Evolutionary conservation across 2,113 vertebrate species (phyloP).

Genomic region (Crotalus tigris): DNA sequence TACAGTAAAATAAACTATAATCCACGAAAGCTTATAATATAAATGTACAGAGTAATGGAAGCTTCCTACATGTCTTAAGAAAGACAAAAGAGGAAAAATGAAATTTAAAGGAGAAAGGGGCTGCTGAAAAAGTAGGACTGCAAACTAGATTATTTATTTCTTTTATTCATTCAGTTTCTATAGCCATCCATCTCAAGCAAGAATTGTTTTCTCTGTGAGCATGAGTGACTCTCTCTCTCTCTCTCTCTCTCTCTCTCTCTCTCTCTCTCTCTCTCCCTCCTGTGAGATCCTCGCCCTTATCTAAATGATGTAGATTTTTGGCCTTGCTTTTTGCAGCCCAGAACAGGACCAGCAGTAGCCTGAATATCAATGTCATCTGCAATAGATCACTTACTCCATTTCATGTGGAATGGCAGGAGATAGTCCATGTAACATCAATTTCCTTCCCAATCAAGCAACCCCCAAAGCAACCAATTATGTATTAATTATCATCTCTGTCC

Average conservation of each 20-base stretch:
- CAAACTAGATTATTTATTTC: background rate
- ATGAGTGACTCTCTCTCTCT: background rate
- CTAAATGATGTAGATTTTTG: constrained; percentile 77
- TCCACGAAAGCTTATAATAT: background rate
- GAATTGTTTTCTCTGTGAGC: too few relatives aligned
- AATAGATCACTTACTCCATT: background rate
- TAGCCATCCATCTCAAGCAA: background rate
- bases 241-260: background rate
- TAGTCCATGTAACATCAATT: background rate
- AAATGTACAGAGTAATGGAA: background rate
- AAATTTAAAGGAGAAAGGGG: background rate
- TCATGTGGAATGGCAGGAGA: background rate
- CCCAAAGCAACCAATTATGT: background rate
- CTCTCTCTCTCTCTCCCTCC: constrained; percentile 22
- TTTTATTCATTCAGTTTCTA: background rate
- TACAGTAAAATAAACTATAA: background rate
- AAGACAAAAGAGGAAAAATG: background rate
- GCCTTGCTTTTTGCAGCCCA: constrained; percentile 75
- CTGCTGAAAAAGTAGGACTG: too few relatives aligned
- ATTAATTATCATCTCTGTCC: constrained; percentile 6
- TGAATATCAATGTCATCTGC: background rate
- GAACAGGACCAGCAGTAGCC: constrained; percentile 2
- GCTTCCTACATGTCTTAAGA: background rate
- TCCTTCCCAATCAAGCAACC: constrained; percentile 5
- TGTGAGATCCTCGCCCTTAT: constrained; percentile 77